Evolutionary conservation across 2,797 vertebrate genomes (phyloP), one percentile per base, ranked within the genome.

Genomic region (Rhynchonycteris naso): DNA sequence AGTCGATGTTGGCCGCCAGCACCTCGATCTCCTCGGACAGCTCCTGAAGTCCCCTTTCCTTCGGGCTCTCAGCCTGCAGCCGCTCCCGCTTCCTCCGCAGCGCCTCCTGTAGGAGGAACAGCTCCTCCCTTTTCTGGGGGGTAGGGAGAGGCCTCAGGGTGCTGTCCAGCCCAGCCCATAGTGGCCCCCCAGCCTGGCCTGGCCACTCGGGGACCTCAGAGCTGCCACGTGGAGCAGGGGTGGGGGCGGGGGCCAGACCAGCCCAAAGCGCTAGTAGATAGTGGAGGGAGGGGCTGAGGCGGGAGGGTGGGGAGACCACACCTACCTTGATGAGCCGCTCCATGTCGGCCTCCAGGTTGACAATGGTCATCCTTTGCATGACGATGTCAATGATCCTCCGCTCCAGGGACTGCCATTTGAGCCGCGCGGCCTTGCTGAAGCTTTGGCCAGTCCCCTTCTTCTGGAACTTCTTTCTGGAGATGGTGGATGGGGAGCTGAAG

Each of bases 311-410:
- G 22, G 56, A 33, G 72, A 1, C 5, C 1, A 7, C 21, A 14
- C 68, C 43, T 88, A 99, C 99, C 99, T 99, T 99, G 96, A 99
- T 99, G 63, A 99, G 99, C 16, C 99, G 98, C 97, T 99, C 99
- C 99, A 99, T 99, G 98, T 99, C 99, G 0, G 99, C 98, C 97
- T 99, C 99, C 30, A 99, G 98, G 54, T 99, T 99, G 93, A 99
- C 82, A 0, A 99, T 99, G 91, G 99, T 99, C 99, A 99, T 99
- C 85, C 99, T 99, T 98, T 99, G 99, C 99, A 99, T 99, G 97
- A 99, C 99, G 0, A 99, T 99, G 97, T 99, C 99, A 0, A 98
- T 98, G 76, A 99, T 98, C 90, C 99, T 98, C 26, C 98, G 98
- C 96, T 99, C 99, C 79, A 99, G 98, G 0, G 99, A 97, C 97